These are phyloP conservation scores for Euplagia quadripunctaria DNA, from an alignment of 2,888 invertebrate species.

Conservation along the genomic window DNA sequence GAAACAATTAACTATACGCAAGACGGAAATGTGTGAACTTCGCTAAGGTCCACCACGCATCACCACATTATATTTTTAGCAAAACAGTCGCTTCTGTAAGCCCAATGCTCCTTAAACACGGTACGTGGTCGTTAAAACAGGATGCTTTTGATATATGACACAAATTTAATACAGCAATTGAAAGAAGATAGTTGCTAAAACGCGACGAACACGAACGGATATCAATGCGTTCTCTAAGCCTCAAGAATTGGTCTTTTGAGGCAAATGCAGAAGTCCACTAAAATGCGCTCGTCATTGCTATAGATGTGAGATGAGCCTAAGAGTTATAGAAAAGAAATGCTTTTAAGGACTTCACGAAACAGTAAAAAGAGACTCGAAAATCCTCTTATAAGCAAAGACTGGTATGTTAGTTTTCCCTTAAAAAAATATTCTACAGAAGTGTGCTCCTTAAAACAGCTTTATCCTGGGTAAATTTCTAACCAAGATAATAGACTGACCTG, in stretches of 20 bases:
- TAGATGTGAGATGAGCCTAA: neutral
- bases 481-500: too few species aligned
- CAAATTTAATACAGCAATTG: too few species aligned
- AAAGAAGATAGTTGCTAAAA: too few species aligned
- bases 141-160: too few species aligned
- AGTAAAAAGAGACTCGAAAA: too few species aligned
- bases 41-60: neutral
- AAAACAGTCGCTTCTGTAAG: neutral
- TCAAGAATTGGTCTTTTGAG: neutral
- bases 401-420: too few species aligned
- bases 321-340: neutral
- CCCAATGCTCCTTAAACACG: too few species aligned
- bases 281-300: neutral
- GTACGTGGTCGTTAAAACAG: too few species aligned
- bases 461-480: too few species aligned
- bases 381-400: too few species aligned
- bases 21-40: neutral
- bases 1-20: constrained; percentile 1
- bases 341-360: neutral
- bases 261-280: neutral
- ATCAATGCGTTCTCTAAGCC: neutral
- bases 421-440: neutral
- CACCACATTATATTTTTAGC: neutral
- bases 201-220: too few species aligned
- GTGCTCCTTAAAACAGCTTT: too few species aligned